Percentiles rank a stretch among this genome's conserved stretches.
Evolutionary conservation across 1,140 invertebrate species (phyloP).

Genomic region (Calliphora vicina): DNA sequence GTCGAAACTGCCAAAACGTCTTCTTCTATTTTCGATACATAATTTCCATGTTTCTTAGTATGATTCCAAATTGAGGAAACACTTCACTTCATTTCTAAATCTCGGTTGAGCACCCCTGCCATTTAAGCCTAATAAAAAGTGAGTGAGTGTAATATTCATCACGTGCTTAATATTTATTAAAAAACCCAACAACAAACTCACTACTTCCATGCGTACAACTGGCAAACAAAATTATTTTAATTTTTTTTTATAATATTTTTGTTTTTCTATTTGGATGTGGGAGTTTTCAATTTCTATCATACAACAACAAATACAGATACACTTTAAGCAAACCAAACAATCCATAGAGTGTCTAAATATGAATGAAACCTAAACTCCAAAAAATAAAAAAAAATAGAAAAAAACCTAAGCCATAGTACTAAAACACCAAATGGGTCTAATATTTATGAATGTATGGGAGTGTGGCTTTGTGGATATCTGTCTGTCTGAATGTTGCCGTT

Average conservation of each 20-base stretch:
- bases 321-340: not conserved
- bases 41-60: no score
- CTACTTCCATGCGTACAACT: not conserved
- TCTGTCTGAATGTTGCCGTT: not conserved
- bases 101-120: not conserved
- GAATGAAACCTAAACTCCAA: not conserved
- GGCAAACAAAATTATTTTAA: not conserved
- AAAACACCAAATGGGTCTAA: not conserved
- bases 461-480: not conserved
- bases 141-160: conserved; percentile 3
- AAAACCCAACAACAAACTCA: not conserved
- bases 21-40: no score
- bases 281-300: not conserved
- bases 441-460: not conserved
- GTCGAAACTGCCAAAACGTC: no score
- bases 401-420: not conserved
- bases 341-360: not conserved
- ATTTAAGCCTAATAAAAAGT: not conserved
- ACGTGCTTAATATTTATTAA: conserved; percentile 1
- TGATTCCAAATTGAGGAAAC: no score
- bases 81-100: no score
- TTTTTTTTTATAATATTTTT: not conserved
- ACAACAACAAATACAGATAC: not conserved
- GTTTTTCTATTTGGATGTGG: not conserved
- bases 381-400: not conserved